These are phyloP conservation scores for Pocillopora verrucosa DNA, from an alignment of 64 coral and sea anemone genomes.

Conservation along the genomic window DNA sequence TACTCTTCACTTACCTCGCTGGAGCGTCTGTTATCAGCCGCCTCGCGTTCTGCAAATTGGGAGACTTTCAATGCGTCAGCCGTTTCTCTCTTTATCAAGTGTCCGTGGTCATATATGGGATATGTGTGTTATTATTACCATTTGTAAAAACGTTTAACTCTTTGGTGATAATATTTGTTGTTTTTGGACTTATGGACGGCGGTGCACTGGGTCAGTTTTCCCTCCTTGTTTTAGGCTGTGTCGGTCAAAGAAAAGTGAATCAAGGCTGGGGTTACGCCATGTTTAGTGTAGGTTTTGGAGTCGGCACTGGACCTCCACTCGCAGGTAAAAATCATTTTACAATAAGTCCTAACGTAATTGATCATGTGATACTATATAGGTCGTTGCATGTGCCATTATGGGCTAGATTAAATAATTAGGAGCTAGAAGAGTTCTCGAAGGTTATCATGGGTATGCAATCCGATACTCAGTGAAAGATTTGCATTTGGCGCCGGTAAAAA, in stretches of 20 bases:
- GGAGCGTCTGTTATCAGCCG: conserved; percentile 48
- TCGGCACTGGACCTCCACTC: conserved; percentile 23
- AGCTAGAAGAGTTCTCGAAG: no score
- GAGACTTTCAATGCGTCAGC: conserved; percentile 32
- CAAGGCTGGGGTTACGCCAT: conserved; percentile 17
- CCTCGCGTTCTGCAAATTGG: conserved; percentile 28
- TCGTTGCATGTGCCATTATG: no score
- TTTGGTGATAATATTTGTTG: not conserved
- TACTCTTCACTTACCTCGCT: conserved; percentile 38
- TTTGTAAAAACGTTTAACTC: conserved; percentile 9
- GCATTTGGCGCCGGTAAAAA: no score
- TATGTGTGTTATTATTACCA: conserved; percentile 22
- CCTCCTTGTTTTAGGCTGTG: conserved; percentile 1
- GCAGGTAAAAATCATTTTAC: conserved; percentile 41
- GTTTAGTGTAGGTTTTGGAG: not conserved
- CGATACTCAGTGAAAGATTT: no score
- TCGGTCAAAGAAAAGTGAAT: conserved; percentile 25
- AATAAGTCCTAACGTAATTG: no score
- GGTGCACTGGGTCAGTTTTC: not conserved
- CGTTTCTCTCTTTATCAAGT: conserved; percentile 51
- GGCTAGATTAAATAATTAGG: no score
- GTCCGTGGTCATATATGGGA: conserved; percentile 16
- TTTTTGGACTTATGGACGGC: conserved; percentile 48
- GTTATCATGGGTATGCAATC: no score
- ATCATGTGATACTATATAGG: no score